phyloP scores from a whole-genome alignment of 2,888 invertebrate species.

The Argyresthia albistria region DNA sequence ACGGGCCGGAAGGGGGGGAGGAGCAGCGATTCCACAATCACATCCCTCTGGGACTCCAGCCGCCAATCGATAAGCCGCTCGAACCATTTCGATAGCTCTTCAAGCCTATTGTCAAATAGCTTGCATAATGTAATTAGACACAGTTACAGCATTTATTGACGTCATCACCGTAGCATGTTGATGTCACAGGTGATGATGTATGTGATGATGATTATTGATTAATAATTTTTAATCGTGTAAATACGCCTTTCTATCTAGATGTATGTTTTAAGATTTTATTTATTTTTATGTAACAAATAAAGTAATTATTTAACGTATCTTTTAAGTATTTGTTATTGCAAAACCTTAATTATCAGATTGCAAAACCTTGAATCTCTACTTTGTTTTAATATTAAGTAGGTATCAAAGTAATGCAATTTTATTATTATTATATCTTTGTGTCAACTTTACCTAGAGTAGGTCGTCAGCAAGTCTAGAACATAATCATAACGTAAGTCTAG shows the following conservation, averaged over 20 bases:
- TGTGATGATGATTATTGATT: neutral
- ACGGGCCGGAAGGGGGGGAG: conserved; percentile 3
- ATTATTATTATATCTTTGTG: neutral
- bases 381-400: too few species aligned
- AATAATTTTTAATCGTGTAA: neutral
- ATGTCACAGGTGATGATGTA: conserved; percentile 9
- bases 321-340: neutral
- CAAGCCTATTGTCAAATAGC: neutral
- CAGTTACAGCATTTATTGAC: conserved; percentile 6
- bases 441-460: neutral
- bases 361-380: too few species aligned
- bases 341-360: neutral
- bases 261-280: neutral
- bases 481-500: too few species aligned
- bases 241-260: neutral
- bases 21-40: conserved; percentile 49
- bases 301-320: neutral
- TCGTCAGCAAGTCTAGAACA: too few species aligned
- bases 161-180: conserved; percentile 5
- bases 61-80: conserved; percentile 56
- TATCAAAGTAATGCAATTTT: too few species aligned
- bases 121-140: neutral
- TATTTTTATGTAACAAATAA: neutral
- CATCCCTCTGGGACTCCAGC: conserved; percentile 55
- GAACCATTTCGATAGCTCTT: conserved; percentile 48